These are phyloP conservation scores for Dryoscopus gambensis DNA, from an alignment of 2,113 vertebrate species.

Conservation along the genomic window DNA sequence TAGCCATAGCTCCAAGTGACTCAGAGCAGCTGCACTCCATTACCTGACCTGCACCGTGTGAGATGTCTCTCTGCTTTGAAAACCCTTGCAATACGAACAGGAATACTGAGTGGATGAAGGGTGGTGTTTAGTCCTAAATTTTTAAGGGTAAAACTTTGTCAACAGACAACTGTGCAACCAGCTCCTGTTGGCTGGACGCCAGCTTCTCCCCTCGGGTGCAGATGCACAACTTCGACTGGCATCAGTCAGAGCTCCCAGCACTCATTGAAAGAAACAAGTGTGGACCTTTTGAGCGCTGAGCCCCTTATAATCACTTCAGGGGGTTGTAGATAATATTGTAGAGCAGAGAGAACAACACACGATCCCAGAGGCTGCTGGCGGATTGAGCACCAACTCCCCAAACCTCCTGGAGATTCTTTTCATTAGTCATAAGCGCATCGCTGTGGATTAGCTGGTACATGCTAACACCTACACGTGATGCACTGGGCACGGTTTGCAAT, in stretches of 20 bases:
- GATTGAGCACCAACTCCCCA: constrained; percentile 44
- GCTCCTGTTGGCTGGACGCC: not conserved
- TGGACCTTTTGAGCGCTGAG: constrained; percentile 15
- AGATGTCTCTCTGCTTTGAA: not conserved
- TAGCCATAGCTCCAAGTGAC: not conserved
- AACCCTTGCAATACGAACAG: not conserved
- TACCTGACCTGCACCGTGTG: not conserved
- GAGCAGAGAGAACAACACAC: not conserved
- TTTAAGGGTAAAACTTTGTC: not conserved
- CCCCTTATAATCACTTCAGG: not conserved
- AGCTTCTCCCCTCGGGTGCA: not conserved
- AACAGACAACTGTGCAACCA: not conserved
- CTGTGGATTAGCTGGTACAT: constrained; percentile 26
- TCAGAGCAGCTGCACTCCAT: not conserved
- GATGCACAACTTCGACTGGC: not conserved
- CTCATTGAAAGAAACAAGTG: not conserved
- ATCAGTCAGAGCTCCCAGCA: not conserved
- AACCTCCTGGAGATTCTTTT: constrained; percentile 40
- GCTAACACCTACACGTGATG: constrained; percentile 35
- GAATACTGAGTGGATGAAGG: not conserved
- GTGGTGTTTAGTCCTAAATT: not conserved
- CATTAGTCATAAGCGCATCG: not conserved
- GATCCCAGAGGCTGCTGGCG: not conserved
- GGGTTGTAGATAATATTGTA: not conserved
- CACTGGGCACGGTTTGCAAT: not conserved